Evolutionary conservation across 2,888 invertebrate genomes (phyloP).

Genomic region (Brenthis ino): DNA sequence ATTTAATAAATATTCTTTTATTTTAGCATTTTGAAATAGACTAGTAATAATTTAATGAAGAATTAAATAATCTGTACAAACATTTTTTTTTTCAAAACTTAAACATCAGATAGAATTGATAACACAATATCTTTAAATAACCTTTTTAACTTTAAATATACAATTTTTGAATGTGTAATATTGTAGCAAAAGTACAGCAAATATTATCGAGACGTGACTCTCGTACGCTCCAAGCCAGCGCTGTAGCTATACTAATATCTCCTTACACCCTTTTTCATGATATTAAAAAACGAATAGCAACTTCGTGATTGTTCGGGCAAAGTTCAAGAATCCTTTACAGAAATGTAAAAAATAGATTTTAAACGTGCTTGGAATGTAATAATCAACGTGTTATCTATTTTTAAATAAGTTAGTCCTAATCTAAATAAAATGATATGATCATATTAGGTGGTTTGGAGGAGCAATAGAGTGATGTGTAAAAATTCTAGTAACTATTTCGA

Average conservation of each 20-base stretch:
- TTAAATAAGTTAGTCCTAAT: too few species aligned
- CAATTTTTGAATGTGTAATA: conserved; percentile 25
- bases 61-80: too few species aligned
- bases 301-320: conserved; percentile 28
- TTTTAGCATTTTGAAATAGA: neutral
- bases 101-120: neutral
- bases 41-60: neutral
- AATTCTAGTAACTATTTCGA: too few species aligned
- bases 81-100: too few species aligned
- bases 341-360: conserved; percentile 15
- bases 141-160: neutral
- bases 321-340: conserved; percentile 18
- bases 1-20: neutral
- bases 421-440: too few species aligned
- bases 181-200: conserved; percentile 34
- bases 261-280: conserved; percentile 23
- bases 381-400: neutral
- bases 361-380: conserved; percentile 10
- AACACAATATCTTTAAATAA: conserved; percentile 1
- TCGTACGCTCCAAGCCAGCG: conserved; percentile 20
- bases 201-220: conserved; percentile 31
- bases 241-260: conserved; percentile 20
- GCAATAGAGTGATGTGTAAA: too few species aligned
- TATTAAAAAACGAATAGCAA: conserved; percentile 32
- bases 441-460: too few species aligned